Evolutionary conservation across 2,888 invertebrate species (phyloP), one percentile per base, ranked within the genome.

Genomic region (Cosmia pyralina): DNA sequence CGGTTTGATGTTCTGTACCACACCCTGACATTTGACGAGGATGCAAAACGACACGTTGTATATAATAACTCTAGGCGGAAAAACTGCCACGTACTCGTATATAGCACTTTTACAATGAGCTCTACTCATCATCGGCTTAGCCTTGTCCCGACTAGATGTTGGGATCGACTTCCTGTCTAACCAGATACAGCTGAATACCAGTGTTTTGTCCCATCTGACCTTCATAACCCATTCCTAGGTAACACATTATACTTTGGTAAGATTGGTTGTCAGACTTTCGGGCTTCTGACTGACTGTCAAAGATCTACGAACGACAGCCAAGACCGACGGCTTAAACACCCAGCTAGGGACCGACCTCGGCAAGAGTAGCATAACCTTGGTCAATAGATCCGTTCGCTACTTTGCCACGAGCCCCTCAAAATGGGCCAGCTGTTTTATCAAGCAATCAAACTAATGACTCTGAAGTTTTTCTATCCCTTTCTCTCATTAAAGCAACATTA

Each of bases 381-480:
- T 41, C 4, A 17, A 44, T 46, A 11, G 7, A 46, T 13, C 4
- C 11, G 7, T 11, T 22, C 13, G 4, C 2, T 28, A 15, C 2
- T 62, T 28, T 4, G 63, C 19, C 13, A 28, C 28, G 19, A 52
- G 8, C 5, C 28, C 28, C 13, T 28, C 50, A 13, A 0, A 19
- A 13, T 19, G 13, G 4, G 28, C 8, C 62, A 62, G 17, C 7
- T 34, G 17, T 48, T 63, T 7, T n/a, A 69, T 6, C 22, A 7
- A 41, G 48, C 50, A 52, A 69, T 52, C 50, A 53, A n/a, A 52
- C 11, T 53, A 68, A 69, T 53, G 7, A 52, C 2, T 15, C 0
- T 15, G 6, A 11, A 28, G 19, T 52, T 67, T 69, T 69, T 62
- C 7, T 3, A n/a, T 1, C 3, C 50, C 44, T 69, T 69, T 69